These are phyloP conservation scores for Pomatorhinus ruficollis DNA, from an alignment of 2,113 vertebrate genomes.

Conservation along the genomic window DNA sequence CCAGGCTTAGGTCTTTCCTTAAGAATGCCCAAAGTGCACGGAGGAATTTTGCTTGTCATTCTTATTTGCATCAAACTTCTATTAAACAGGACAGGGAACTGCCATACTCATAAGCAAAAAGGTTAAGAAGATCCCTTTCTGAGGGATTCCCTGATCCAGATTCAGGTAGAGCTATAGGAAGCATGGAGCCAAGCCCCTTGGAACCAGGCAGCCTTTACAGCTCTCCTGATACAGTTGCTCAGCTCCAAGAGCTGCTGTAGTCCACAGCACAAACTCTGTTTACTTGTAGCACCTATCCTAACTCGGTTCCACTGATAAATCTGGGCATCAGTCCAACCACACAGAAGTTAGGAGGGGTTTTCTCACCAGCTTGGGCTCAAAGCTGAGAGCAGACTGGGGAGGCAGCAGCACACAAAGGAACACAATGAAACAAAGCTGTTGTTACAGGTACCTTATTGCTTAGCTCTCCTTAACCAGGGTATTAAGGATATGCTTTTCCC, in stretches of 20 bases:
- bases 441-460: neutral
- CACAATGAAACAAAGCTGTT: neutral
- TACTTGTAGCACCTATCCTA: neutral
- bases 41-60: neutral
- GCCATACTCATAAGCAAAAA: neutral
- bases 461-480: neutral
- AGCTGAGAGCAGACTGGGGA: neutral
- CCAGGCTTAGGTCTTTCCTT: neutral
- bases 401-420: neutral
- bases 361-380: neutral
- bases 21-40: neutral
- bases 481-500: neutral
- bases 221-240: neutral
- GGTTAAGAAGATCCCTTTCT: neutral
- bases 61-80: neutral
- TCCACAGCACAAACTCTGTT: neutral
- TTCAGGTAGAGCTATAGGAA: neutral
- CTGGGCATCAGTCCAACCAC: neutral
- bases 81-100: neutral
- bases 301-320: neutral
- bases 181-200: neutral
- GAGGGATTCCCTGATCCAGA: neutral
- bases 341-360: neutral
- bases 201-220: neutral
- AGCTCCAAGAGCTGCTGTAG: neutral